Evolutionary conservation across 1,140 invertebrate species (phyloP).

Genomic region (Batillaria attramentaria): DNA sequence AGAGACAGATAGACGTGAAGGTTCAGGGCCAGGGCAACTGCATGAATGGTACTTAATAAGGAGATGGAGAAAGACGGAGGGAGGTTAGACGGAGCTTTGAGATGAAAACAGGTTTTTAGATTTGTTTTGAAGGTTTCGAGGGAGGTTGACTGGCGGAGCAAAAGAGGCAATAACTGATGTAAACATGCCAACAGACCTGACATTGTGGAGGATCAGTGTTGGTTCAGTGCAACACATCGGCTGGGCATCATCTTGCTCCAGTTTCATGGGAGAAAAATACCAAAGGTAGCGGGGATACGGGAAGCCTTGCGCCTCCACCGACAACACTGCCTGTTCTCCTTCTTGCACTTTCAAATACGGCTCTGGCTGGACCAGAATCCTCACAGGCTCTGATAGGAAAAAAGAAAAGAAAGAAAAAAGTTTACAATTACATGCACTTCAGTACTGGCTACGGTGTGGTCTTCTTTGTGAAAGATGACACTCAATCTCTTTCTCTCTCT

Average conservation of each 20-base stretch:
- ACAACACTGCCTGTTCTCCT: slow-evolving; percentile 40
- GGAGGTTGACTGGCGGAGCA: no score
- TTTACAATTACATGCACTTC: neutral
- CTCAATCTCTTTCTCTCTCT: neutral
- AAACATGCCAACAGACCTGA: slow-evolving; percentile 39
- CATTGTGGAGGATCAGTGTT: slow-evolving; percentile 35
- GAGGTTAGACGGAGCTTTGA: neutral
- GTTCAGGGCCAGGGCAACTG: neutral
- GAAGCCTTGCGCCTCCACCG: slow-evolving; percentile 45
- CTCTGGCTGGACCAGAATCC: slow-evolving; percentile 38
- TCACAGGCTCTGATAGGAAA: slow-evolving; percentile 41
- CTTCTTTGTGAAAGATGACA: no score
- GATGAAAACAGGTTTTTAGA: neutral
- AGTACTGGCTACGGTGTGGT: no score
- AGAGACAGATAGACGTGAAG: no score
- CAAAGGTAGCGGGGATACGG: slow-evolving; percentile 58
- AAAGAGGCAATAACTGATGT: no score
- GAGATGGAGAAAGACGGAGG: neutral
- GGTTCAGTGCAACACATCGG: slow-evolving; percentile 32
- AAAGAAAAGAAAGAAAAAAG: neutral
- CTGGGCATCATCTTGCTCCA: slow-evolving; percentile 12
- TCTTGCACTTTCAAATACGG: slow-evolving; percentile 34
- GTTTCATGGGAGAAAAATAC: slow-evolving; percentile 43
- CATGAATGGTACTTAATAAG: neutral
- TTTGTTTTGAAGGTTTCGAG: neutral